Evolutionary conservation across 1,140 invertebrate species (phyloP).

Genomic region (Achroia grisella): DNA sequence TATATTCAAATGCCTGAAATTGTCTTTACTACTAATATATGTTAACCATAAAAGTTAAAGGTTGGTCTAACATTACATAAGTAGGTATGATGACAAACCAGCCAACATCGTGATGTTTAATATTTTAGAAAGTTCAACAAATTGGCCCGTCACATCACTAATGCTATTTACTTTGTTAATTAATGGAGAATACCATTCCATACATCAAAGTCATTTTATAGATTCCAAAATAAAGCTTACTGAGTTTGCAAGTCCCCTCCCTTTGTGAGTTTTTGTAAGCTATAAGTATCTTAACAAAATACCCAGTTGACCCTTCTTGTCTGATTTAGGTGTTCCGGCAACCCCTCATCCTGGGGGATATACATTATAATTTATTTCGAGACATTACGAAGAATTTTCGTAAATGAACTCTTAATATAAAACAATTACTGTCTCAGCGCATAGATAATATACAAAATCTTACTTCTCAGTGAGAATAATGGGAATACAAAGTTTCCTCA

Average conservation of each 20-base stretch:
- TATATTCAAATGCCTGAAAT: no score
- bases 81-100: no score
- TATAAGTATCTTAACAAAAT: conserved; percentile 8
- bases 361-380: conserved; percentile 33
- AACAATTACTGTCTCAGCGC: conserved; percentile 9
- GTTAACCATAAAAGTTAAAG: no score
- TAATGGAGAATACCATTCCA: conserved; percentile 9
- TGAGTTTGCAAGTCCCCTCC: conserved; percentile 12
- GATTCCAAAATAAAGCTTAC: conserved; percentile 16
- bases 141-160: no score
- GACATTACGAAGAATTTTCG: conserved; percentile 20
- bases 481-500: not conserved
- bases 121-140: no score
- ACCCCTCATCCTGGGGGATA: conserved; percentile 11
- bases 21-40: no score
- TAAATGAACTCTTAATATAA: conserved; percentile 23
- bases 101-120: no score
- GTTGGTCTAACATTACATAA: no score
- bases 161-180: conserved; percentile 3
- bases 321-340: conserved; percentile 16
- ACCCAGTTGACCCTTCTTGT: conserved; percentile 28
- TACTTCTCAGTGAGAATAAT: not conserved
- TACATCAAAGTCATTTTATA: conserved; percentile 13
- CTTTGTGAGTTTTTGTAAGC: conserved; percentile 12
- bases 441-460: not conserved